Evolutionary conservation across 2,888 invertebrate species (phyloP).

Genomic region (Eilema griseolum): DNA sequence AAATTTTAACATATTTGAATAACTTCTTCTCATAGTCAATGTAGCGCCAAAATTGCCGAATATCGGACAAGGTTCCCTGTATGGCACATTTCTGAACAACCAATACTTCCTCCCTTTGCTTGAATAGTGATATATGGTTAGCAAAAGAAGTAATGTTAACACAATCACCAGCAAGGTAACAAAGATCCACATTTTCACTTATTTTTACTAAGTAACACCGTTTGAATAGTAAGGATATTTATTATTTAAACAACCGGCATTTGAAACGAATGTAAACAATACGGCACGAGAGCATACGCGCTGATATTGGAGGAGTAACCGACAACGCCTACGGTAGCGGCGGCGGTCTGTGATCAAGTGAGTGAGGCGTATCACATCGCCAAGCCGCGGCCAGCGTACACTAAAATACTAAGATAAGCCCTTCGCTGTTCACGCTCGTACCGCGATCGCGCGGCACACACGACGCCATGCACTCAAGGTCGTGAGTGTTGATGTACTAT

Average conservation of each 20-base stretch:
- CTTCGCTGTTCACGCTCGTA: slow-evolving; percentile 47
- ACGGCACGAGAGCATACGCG: slow-evolving; percentile 52
- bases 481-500: slow-evolving; percentile 70
- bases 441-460: slow-evolving; percentile 43
- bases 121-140: slow-evolving; percentile 74
- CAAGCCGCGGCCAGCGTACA: slow-evolving; percentile 49
- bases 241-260: slow-evolving; percentile 64
- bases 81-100: slow-evolving; percentile 75
- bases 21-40: slow-evolving; percentile 75
- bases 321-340: slow-evolving; percentile 55
- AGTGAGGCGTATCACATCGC: slow-evolving; percentile 68
- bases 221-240: slow-evolving; percentile 38
- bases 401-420: slow-evolving; percentile 71
- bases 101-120: slow-evolving; percentile 80
- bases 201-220: slow-evolving; percentile 46
- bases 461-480: slow-evolving; percentile 70
- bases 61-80: slow-evolving; percentile 81
- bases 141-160: slow-evolving; percentile 60
- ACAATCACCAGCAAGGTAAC: slow-evolving; percentile 66
- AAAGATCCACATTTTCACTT: slow-evolving; percentile 67
- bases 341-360: slow-evolving; percentile 72
- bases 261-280: slow-evolving; percentile 69
- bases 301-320: slow-evolving; percentile 42
- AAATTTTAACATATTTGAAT: slow-evolving; percentile 73
- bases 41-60: slow-evolving; percentile 84